A percentile compares a stretch with the other conserved stretches of the same genome.
phyloP scores from a whole-genome alignment of 2,797 vertebrate genomes.

The Spondyliosoma cantharus region DNA sequence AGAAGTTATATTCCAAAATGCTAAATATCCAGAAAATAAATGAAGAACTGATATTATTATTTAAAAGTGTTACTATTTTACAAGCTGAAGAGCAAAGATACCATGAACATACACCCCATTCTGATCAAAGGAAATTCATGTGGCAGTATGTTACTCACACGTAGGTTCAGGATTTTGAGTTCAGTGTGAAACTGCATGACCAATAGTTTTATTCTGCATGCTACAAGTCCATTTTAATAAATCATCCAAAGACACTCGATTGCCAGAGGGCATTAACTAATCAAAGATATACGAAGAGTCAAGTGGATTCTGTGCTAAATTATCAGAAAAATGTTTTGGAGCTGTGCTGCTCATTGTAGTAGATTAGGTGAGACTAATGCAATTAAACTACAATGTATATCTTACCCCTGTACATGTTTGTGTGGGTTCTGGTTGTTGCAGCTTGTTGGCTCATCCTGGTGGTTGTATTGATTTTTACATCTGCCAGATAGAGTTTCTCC shows the following conservation, averaged over 20 bases:
- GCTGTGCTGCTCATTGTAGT: conserved; percentile 3
- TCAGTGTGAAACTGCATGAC: neutral
- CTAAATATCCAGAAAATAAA: neutral
- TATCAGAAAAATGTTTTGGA: conserved; percentile 10
- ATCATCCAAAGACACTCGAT: conserved; percentile 2
- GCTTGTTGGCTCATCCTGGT: conserved; percentile 39
- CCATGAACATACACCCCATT: neutral
- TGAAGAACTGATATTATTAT: neutral
- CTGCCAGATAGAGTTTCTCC: conserved; percentile 65
- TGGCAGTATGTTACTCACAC: neutral
- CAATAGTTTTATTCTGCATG: neutral
- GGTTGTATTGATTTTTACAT: conserved; percentile 66
- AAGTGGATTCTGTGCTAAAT: conserved; percentile 13
- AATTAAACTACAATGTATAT: conserved; percentile 4
- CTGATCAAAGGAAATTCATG: conserved; percentile 1
- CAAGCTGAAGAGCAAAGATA: neutral
- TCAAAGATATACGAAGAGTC: conserved; percentile 2
- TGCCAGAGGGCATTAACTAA: neutral
- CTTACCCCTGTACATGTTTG: conserved; percentile 18
- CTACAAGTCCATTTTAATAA: conserved; percentile 11
- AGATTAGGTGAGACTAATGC: conserved; percentile 14
- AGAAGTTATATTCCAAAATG: neutral
- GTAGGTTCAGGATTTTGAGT: neutral
- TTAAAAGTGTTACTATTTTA: neutral
- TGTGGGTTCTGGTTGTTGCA: conserved; percentile 41